Evolutionary conservation across 2,888 invertebrate species (phyloP).

Genomic region (Hemistola chrysoprasaria): DNA sequence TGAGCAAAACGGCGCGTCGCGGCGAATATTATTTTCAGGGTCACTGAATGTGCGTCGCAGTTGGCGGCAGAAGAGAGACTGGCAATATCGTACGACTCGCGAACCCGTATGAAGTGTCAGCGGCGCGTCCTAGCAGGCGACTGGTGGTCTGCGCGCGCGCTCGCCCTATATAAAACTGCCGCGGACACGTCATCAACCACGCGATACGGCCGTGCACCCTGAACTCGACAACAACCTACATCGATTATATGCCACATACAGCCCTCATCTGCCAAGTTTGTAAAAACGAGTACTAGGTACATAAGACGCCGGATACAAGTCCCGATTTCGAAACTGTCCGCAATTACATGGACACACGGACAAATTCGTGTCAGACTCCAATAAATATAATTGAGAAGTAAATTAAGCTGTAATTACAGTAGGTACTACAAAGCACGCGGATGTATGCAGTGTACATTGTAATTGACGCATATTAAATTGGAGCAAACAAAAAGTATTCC

Average conservation of each 20-base stretch:
- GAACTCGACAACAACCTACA: conserved; percentile 61
- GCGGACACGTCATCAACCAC: conserved; percentile 73
- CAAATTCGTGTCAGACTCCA: conserved; percentile 20
- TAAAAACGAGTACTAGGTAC: conserved; percentile 1
- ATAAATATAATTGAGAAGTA: conserved; percentile 25
- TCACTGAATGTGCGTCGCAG: conserved; percentile 50
- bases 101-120: conserved; percentile 42
- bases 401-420: conserved; percentile 29
- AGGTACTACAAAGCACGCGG: conserved; percentile 34
- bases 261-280: conserved; percentile 48
- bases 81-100: conserved; percentile 38
- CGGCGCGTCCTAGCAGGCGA: conserved; percentile 77
- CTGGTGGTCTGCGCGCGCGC: conserved; percentile 84
- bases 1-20: conserved; percentile 36
- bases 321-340: conserved; percentile 19
- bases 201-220: conserved; percentile 71
- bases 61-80: conserved; percentile 50
- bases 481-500: conserved; percentile 41
- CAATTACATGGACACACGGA: conserved; percentile 12
- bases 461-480: conserved; percentile 36
- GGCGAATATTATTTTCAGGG: conserved; percentile 46
- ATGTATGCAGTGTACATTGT: conserved; percentile 32
- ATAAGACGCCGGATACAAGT: conserved; percentile 12
- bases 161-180: conserved; percentile 77
- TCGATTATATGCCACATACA: conserved; percentile 39